A percentile compares a stretch with the other conserved stretches of the same genome.
Evolutionary conservation across 1,140 invertebrate species (phyloP).

Genomic region (Melanaphis sacchari): DNA sequence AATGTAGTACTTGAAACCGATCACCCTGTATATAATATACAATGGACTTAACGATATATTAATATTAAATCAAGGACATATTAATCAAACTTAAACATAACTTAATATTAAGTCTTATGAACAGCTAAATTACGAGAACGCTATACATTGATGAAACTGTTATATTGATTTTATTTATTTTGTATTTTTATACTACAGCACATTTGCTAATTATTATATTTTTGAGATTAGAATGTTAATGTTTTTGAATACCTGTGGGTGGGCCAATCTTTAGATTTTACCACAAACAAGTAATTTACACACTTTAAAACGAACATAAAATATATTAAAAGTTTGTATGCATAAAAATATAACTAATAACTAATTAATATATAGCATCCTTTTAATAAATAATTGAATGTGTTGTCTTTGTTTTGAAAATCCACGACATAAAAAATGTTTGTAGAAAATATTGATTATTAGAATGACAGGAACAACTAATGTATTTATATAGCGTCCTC

Average conservation of each 20-base stretch:
- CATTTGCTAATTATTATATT: neutral
- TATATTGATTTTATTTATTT: neutral
- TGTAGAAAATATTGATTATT: neutral
- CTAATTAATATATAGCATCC: neutral
- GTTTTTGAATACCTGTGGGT: neutral
- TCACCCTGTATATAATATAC: slow-evolving; percentile 5
- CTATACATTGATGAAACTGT: neutral
- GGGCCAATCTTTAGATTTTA: neutral
- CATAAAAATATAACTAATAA: neutral
- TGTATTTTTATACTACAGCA: neutral
- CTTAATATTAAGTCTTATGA: neutral
- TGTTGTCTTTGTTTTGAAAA: neutral
- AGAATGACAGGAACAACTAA: neutral
- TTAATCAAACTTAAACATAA: neutral
- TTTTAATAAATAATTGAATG: neutral
- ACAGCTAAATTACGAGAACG: neutral
- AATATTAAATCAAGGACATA: neutral
- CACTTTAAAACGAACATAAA: neutral
- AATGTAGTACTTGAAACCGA: neutral
- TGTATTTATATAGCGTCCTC: neutral
- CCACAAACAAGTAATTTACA: neutral
- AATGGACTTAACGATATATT: neutral
- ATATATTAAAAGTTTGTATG: too few species aligned
- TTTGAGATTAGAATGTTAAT: neutral
- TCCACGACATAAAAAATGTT: neutral